phyloP scores from a whole-genome alignment of 2,113 vertebrate genomes.

The Sylvia atricapilla region DNA sequence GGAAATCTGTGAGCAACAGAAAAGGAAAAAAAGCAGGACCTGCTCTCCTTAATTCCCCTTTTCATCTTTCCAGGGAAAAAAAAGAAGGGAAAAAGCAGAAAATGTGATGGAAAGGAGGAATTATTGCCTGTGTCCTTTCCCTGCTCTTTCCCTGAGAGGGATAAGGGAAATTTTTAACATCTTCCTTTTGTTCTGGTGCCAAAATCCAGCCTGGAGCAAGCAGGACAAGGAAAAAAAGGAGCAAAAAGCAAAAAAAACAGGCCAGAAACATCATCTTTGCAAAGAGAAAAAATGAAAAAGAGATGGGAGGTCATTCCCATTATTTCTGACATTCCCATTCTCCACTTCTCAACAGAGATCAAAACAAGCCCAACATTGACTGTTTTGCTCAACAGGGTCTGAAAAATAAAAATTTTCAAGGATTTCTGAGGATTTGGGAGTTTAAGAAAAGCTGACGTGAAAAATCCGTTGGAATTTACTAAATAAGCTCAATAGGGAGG shows the following conservation, averaged over 20 bases:
- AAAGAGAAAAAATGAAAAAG: background rate
- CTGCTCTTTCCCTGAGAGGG: background rate
- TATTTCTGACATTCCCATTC: background rate
- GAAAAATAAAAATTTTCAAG: background rate
- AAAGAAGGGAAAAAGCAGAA: background rate
- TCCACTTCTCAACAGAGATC: background rate
- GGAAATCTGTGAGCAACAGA: background rate
- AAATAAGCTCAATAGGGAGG: background rate
- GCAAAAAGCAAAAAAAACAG: background rate
- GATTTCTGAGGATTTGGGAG: background rate
- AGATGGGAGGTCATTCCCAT: rapidly evolving
- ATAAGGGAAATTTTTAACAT: background rate
- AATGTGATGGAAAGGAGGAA: background rate
- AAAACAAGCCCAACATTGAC: rapidly evolving
- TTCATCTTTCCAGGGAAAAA: background rate
- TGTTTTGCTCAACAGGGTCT: background rate
- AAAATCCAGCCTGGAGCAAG: background rate
- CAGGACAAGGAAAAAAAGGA: background rate
- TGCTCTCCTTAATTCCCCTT: background rate
- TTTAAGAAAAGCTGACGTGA: background rate
- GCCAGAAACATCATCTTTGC: background rate
- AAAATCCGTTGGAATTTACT: background rate
- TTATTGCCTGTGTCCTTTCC: background rate
- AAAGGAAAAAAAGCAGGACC: background rate
- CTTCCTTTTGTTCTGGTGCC: background rate